Evolutionary conservation across 2,888 invertebrate genomes (phyloP), one percentile per base, ranked within the genome.

Genomic region (Petrolisthes manimaculis): DNA sequence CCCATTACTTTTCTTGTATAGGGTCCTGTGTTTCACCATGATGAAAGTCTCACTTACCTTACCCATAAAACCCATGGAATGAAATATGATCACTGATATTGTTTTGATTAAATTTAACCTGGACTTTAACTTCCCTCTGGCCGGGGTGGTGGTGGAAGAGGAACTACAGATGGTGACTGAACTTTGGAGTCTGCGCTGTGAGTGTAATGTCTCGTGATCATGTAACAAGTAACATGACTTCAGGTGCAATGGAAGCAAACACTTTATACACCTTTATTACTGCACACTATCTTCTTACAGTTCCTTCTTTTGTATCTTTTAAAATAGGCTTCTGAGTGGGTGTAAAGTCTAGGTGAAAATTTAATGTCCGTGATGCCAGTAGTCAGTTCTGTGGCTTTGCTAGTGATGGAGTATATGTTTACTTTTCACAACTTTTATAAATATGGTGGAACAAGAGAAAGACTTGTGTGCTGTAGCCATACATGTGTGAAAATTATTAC

Each of bases 171-270:
- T 37, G 37, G 37, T 37, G 37, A 37, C 37, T 37, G 37, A 37
- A 37, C 37, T 69, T n/a, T 53, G 69, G n/a, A 83, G 53, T 83
- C 53, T 24, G n/a, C 53, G 18, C 37, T 78, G 18, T 21, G 61
- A 61, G 61, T 77, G 37, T 78, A 21, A 53, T 18, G 53, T 53
- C 53, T 53, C 53, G 78, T 78, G 78, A 84, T 56, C 67, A 78
- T 84, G 61, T 14, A 61, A 18, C 18, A 1, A 61, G 61, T 14
- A 61, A 61, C 84, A 84, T 78, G 84, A 84, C 84, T 84, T 24
- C 24, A 54, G 84, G 84, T 84, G 84, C 84, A 84, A 84, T 84
- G 77, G 78, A 84, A 84, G 61, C 55, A 77, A 61, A 61, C 24
- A 84, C 53, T 78, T 84, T 67, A 84, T 53, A 84, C 37, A 37